Percentiles rank a stretch among this genome's conserved stretches.
These are phyloP conservation scores for Dorcus parallelipipedus DNA, from an alignment of 2,888 invertebrate species.

Conservation along the genomic window DNA sequence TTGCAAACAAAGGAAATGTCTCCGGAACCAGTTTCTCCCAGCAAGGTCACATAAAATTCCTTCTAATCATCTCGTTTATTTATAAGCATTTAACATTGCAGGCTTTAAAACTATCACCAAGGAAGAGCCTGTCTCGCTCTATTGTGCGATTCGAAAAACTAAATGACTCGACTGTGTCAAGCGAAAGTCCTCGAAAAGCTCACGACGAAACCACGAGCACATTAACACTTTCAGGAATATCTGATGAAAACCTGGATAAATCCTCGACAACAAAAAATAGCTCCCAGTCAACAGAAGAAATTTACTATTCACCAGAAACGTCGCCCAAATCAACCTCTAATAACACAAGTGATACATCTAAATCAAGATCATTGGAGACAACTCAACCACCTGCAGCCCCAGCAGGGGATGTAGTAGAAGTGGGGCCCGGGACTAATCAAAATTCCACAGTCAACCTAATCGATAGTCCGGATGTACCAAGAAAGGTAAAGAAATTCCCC, in stretches of 20 bases:
- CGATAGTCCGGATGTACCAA: no score
- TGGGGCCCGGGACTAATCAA: not conserved
- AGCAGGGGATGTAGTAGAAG: not conserved
- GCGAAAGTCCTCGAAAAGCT: not conserved
- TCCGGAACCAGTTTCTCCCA: not conserved
- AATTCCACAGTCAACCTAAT: not conserved
- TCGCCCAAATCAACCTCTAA: not conserved
- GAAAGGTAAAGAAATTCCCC: no score
- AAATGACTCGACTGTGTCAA: not conserved
- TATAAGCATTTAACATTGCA: not conserved
- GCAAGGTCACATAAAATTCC: not conserved
- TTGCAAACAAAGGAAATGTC: not conserved
- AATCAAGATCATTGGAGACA: no score
- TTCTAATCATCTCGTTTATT: not conserved
- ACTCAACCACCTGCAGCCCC: no score
- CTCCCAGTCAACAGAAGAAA: conserved; percentile 1
- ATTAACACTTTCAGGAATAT: not conserved
- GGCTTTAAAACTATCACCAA: conserved; percentile 7
- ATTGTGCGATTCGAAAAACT: conserved; percentile 12
- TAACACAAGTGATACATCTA: not conserved
- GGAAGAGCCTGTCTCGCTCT: conserved; percentile 8
- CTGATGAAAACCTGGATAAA: not conserved
- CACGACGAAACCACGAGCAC: not conserved
- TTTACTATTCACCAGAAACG: conserved; percentile 7
- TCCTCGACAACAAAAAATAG: not conserved